These are phyloP conservation scores for Solenodon paradoxus DNA, from an alignment of 2,113 vertebrate species.

Conservation along the genomic window DNA sequence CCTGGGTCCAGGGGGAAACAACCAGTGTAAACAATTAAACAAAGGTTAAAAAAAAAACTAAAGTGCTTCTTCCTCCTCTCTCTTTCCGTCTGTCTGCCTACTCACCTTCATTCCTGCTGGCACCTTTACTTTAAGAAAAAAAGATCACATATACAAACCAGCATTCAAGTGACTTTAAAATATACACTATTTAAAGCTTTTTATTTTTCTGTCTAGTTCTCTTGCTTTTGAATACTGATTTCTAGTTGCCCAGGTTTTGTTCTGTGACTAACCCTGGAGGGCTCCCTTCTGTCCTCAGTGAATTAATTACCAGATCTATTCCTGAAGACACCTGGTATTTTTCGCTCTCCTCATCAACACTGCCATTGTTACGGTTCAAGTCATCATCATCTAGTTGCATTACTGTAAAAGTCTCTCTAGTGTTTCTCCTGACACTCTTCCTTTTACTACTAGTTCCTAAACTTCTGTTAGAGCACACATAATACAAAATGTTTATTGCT, in stretches of 20 bases:
- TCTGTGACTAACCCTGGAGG: neutral
- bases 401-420: neutral
- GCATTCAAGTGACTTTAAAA: neutral
- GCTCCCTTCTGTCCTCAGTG: neutral
- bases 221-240: neutral
- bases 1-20: too few relatives aligned
- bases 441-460: neutral
- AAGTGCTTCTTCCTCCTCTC: too few relatives aligned
- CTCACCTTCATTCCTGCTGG: too few relatives aligned
- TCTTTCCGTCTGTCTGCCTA: too few relatives aligned
- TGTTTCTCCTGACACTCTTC: neutral
- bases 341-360: too few relatives aligned
- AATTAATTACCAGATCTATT: neutral
- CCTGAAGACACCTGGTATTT: neutral
- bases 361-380: neutral
- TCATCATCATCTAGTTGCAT: neutral
- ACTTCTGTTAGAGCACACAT: neutral
- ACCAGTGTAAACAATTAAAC: too few relatives aligned
- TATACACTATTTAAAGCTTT: neutral
- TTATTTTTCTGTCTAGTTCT: neutral
- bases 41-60: too few relatives aligned
- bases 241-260: fast-evolving
- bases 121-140: too few relatives aligned
- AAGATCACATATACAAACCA: too few relatives aligned
- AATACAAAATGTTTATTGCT: neutral